Percentiles rank a stretch among this genome's conserved stretches.
Evolutionary conservation across 2,888 invertebrate species (phyloP).

Genomic region (Pantelozetes paolii): DNA sequence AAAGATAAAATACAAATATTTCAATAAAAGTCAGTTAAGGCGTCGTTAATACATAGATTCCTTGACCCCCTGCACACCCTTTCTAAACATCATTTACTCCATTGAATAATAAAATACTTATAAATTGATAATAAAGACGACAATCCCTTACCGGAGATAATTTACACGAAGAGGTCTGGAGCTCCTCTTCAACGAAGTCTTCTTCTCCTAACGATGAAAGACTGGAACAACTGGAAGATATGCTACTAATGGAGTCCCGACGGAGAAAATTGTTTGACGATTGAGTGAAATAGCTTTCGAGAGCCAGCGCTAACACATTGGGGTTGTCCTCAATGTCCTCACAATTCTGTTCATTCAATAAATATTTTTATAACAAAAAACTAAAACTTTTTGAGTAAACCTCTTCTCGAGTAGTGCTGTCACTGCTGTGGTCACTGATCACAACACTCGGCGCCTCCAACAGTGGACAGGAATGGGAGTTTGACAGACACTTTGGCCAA

Average conservation of each 20-base stretch:
- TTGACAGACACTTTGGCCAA: neutral
- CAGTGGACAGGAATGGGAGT: neutral
- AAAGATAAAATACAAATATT: too few species aligned
- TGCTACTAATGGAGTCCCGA: conserved; percentile 33
- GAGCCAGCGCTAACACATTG: neutral
- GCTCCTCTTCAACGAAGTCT: neutral
- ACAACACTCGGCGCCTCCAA: conserved; percentile 74
- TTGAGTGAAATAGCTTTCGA: neutral
- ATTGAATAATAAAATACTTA: too few species aligned
- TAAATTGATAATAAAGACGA: too few species aligned
- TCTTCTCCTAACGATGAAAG: conserved; percentile 39
- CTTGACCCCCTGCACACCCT: too few species aligned
- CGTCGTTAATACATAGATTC: too few species aligned
- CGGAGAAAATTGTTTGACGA: neutral
- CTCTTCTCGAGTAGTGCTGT: conserved; percentile 51
- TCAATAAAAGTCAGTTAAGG: too few species aligned
- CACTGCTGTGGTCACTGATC: conserved; percentile 67
- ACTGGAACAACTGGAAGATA: conserved; percentile 33
- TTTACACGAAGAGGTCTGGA: neutral
- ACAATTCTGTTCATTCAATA: neutral
- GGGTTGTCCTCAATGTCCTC: neutral
- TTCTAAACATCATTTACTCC: too few species aligned
- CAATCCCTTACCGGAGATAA: conserved; percentile 10
- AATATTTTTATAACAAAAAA: neutral
- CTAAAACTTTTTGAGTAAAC: neutral